Evolutionary conservation across 2,797 vertebrate genomes (phyloP).

Genomic region (Hippopotamyrus pictus): DNA sequence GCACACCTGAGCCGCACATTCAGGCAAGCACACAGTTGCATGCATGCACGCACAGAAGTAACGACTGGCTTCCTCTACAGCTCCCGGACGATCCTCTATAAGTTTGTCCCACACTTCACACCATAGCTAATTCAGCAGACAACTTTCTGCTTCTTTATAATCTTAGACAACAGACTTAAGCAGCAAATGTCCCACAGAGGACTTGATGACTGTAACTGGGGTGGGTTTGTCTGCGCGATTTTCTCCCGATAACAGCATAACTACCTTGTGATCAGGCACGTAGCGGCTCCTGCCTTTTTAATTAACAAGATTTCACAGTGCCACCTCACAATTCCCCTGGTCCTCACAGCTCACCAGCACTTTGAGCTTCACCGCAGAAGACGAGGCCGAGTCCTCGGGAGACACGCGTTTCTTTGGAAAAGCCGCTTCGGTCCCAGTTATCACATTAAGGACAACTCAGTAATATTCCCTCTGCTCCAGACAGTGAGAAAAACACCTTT

Average conservation of each 20-base stretch:
- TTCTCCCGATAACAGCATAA: not conserved
- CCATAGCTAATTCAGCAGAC: not conserved
- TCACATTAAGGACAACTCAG: slow-evolving; percentile 7
- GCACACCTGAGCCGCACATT: not conserved
- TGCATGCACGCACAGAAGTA: not conserved
- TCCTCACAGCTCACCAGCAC: not conserved
- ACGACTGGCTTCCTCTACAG: not conserved
- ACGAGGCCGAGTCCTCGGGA: not conserved
- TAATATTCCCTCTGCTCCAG: slow-evolving; percentile 10
- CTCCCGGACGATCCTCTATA: not conserved
- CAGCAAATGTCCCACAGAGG: not conserved
- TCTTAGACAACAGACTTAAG: not conserved
- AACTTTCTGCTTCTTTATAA: not conserved
- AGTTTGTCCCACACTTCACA: not conserved
- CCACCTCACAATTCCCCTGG: not conserved
- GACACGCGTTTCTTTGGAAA: not conserved
- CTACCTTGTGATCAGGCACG: not conserved
- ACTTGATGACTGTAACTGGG: not conserved
- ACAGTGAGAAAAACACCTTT: slow-evolving; percentile 14
- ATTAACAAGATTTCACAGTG: not conserved
- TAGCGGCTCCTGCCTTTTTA: not conserved
- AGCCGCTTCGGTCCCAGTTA: not conserved
- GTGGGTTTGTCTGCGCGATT: not conserved
- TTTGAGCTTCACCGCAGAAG: not conserved
- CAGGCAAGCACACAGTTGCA: not conserved